Conservation (phyloP, 2,797 vertebrate species). For the Gallirallus australis region DNA sequence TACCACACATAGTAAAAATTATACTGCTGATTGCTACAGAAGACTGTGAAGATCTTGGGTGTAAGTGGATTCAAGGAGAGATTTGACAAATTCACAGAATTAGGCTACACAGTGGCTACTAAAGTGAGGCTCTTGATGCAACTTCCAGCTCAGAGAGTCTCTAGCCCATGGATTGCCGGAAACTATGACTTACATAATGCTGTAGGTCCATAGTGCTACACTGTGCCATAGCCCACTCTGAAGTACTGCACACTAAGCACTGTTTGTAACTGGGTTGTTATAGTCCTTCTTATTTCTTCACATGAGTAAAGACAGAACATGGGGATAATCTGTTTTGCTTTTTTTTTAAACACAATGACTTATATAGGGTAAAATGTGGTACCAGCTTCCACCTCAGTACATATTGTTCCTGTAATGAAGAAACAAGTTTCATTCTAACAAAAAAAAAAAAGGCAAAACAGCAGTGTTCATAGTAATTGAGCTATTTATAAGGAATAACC, state of each 20-base stretch:
- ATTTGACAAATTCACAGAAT: not conserved
- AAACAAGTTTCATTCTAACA: not conserved
- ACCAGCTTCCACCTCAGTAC: not conserved
- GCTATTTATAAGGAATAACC: conserved; percentile 16
- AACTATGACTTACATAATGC: not conserved
- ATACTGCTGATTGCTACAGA: not conserved
- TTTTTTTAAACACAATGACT: not conserved
- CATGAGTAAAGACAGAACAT: not conserved
- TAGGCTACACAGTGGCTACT: not conserved
- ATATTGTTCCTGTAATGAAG: not conserved
- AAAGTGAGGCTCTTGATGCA: not conserved
- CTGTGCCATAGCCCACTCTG: not conserved
- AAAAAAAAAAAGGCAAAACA: not conserved
- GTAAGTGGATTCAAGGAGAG: not conserved
- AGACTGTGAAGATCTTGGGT: not conserved
- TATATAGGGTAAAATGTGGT: not conserved
- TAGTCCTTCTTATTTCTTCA: not conserved
- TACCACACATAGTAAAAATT: not conserved
- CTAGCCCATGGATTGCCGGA: not conserved
- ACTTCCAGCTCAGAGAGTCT: not conserved
- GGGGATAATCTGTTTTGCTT: not conserved
- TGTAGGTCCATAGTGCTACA: not conserved
- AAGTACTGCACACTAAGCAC: not conserved
- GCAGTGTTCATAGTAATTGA: not conserved
- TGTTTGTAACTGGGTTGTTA: not conserved